phyloP scores from a whole-genome alignment of 92 coral and sea anemone genomes.

The Zoanthus sansibaricus region DNA sequence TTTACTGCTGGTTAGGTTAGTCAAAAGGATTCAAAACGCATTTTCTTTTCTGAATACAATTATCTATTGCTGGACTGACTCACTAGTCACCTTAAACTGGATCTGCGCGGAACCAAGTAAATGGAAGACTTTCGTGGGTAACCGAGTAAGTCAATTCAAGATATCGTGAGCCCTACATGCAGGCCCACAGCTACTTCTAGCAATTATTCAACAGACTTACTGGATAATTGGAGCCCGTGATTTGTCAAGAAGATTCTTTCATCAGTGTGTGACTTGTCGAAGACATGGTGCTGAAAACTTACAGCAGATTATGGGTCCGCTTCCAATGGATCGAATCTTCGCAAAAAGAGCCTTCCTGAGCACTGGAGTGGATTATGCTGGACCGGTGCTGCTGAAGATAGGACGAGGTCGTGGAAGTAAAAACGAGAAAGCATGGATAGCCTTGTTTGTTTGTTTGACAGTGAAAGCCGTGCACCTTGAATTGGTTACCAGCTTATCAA shows the following conservation, averaged over 20 bases:
- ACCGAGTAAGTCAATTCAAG: conserved; percentile 68
- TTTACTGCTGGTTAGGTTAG: conserved; percentile 8
- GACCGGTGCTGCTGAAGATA: conserved; percentile 58
- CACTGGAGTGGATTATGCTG: conserved; percentile 67
- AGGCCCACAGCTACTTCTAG: conserved; percentile 67
- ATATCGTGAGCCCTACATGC: conserved; percentile 58
- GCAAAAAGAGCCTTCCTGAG: conserved; percentile 56
- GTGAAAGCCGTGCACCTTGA: conserved; percentile 68
- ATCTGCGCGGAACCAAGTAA: conserved; percentile 47
- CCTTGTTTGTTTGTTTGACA: conserved; percentile 64
- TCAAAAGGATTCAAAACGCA: neutral
- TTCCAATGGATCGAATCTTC: conserved; percentile 55
- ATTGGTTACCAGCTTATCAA: conserved; percentile 42
- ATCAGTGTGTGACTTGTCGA: conserved; percentile 50
- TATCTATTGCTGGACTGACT: no score
- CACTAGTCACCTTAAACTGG: conserved; percentile 62
- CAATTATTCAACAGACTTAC: conserved; percentile 58
- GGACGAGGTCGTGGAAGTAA: conserved; percentile 62
- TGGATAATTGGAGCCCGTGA: conserved; percentile 67
- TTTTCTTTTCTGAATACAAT: no score
- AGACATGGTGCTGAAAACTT: conserved; percentile 46
- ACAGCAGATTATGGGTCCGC: conserved; percentile 67
- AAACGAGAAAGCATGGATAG: conserved; percentile 60
- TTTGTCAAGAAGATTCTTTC: conserved; percentile 60
- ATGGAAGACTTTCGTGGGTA: conserved; percentile 65